Evolutionary conservation across 2,888 invertebrate genomes (phyloP).

Genomic region (Tenthredo scrophulariae): DNA sequence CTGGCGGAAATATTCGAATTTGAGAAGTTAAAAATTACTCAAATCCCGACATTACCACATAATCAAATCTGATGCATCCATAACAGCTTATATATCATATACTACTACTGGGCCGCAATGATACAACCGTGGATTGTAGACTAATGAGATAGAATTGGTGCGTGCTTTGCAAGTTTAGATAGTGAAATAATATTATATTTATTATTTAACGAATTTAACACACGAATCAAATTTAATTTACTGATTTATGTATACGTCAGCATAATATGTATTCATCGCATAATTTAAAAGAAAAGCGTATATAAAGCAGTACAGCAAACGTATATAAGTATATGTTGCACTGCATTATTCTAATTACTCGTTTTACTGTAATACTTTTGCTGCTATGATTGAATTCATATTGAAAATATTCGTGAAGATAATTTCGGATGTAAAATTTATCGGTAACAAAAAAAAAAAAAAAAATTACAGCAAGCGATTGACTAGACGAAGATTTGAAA

Average conservation of each 20-base stretch:
- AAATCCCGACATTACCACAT: not conserved
- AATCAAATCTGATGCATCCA: constrained; percentile 43
- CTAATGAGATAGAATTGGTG: constrained; percentile 54
- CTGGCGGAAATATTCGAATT: not conserved
- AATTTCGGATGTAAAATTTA: not conserved
- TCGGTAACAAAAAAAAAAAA: too few species aligned
- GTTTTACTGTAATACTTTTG: not conserved
- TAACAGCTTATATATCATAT: constrained; percentile 52
- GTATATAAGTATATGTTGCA: not conserved
- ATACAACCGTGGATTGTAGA: constrained; percentile 53
- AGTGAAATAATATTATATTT: constrained; percentile 13
- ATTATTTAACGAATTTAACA: constrained; percentile 40
- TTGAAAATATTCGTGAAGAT: not conserved
- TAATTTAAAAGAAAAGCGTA: not conserved
- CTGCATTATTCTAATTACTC: not conserved
- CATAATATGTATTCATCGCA: not conserved
- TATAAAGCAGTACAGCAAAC: not conserved
- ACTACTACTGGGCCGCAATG: constrained; percentile 38
- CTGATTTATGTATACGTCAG: not conserved
- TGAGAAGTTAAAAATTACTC: not conserved
- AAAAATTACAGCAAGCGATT: not conserved
- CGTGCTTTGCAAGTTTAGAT: constrained; percentile 54
- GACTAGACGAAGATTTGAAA: not conserved
- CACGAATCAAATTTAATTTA: not conserved
- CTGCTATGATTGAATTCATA: not conserved